Percentiles rank a stretch among this genome's conserved stretches.
Evolutionary conservation across 1,140 invertebrate genomes (phyloP).

Genomic region (Agrypnia vestita): DNA sequence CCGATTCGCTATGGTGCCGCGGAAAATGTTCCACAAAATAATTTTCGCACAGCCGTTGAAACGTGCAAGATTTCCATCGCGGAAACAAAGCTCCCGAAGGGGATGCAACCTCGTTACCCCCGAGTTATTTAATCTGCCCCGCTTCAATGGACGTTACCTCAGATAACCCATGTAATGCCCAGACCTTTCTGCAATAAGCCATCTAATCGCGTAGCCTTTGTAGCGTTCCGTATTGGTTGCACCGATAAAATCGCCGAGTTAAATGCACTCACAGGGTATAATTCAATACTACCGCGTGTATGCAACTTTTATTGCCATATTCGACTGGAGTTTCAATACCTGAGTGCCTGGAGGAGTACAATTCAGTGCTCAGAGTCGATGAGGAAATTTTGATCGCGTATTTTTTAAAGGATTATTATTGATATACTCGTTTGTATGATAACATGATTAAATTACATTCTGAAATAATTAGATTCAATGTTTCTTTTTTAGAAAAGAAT

Average conservation of each 20-base stretch:
- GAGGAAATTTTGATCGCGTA: too few species aligned
- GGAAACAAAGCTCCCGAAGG: constrained; percentile 30
- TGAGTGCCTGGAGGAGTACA: too few species aligned
- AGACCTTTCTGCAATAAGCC: constrained; percentile 12
- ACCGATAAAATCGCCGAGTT: constrained; percentile 4
- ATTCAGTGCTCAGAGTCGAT: too few species aligned
- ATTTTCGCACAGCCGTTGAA: not conserved
- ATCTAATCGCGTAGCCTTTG: constrained; percentile 7
- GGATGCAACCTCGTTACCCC: constrained; percentile 34
- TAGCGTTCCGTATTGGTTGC: not conserved
- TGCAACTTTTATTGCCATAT: constrained; percentile 1
- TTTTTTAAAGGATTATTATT: too few species aligned
- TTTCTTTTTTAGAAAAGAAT: too few species aligned
- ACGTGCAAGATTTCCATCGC: constrained; percentile 13
- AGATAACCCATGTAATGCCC: constrained; percentile 24
- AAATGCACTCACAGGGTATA: constrained; percentile 28
- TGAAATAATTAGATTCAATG: too few species aligned
- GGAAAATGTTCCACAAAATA: not conserved
- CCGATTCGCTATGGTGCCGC: not conserved
- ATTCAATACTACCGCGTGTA: constrained; percentile 13
- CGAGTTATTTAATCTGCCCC: constrained; percentile 43
- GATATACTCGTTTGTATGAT: too few species aligned
- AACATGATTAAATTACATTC: too few species aligned
- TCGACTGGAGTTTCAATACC: too few species aligned
- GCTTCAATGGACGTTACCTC: not conserved